Evolutionary conservation across 2,888 invertebrate genomes (phyloP).

Genomic region (Ochropleura plecta): DNA sequence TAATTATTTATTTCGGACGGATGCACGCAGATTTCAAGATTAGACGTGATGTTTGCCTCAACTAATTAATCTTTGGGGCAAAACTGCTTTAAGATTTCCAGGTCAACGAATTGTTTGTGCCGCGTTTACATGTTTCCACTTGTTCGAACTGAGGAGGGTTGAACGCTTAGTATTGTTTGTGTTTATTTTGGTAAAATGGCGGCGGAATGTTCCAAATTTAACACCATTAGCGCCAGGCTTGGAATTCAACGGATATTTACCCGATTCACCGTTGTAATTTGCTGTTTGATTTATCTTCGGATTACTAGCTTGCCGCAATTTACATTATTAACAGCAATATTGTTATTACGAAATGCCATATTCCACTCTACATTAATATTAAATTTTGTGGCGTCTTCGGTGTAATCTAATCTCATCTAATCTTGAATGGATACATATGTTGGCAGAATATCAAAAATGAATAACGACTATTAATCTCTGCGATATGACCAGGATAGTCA

Average conservation of each 20-base stretch:
- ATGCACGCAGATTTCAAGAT: constrained; percentile 86
- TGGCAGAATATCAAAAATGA: constrained; percentile 67
- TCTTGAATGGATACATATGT: constrained; percentile 58
- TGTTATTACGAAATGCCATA: constrained; percentile 29
- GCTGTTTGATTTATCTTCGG: constrained; percentile 21
- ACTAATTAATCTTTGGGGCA: constrained; percentile 86
- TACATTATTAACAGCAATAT: constrained; percentile 42
- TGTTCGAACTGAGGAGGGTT: constrained; percentile 68
- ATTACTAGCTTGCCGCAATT: constrained; percentile 20
- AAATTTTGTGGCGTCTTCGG: constrained; percentile 45
- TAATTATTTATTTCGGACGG: constrained; percentile 86
- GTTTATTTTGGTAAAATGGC: constrained; percentile 61
- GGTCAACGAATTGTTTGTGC: constrained; percentile 79
- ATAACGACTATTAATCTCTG: constrained; percentile 60
- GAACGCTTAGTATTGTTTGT: constrained; percentile 53
- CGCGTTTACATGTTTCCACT: constrained; percentile 75
- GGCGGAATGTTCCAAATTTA: constrained; percentile 28
- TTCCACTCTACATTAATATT: constrained; percentile 54
- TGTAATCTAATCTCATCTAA: constrained; percentile 62
- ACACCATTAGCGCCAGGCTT: constrained; percentile 16
- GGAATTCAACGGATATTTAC: constrained; percentile 32
- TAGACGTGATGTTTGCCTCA: constrained; percentile 81
- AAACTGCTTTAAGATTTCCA: constrained; percentile 82
- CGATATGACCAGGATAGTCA: constrained; percentile 65
- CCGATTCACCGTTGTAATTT: constrained; percentile 25